Evolutionary conservation across 2,113 vertebrate species (phyloP).

Genomic region (Sorex fumeus): DNA sequence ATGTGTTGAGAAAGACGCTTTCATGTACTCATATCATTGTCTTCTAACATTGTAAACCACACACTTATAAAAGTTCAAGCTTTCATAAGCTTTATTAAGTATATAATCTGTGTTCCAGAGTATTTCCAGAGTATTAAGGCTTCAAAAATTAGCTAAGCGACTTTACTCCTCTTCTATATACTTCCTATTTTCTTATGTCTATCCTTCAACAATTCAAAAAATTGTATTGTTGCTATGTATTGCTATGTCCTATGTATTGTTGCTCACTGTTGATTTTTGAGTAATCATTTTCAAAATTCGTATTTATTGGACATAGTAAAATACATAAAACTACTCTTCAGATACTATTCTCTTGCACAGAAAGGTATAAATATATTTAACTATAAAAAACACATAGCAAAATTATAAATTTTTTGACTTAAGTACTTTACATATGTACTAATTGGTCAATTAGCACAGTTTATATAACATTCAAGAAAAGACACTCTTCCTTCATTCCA

Average conservation of each 20-base stretch:
- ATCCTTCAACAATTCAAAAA: slow-evolving; percentile 41
- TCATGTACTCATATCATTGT: not conserved
- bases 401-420: too few relatives aligned
- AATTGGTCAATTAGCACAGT: slow-evolving; percentile 21
- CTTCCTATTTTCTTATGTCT: not conserved
- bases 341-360: not conserved
- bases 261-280: slow-evolving; percentile 20
- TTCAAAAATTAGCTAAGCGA: too few relatives aligned
- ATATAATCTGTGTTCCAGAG: not conserved
- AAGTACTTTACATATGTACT: too few relatives aligned
- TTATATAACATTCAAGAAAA: slow-evolving; percentile 57
- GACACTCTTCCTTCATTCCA: slow-evolving; percentile 23
- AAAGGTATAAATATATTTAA: too few relatives aligned
- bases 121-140: too few relatives aligned
- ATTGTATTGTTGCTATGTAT: slow-evolving; percentile 17
- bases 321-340: not conserved
- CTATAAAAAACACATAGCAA: too few relatives aligned
- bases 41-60: not conserved
- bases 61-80: slow-evolving; percentile 20
- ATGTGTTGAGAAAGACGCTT: not conserved
- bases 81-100: slow-evolving; percentile 40
- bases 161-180: too few relatives aligned
- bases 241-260: not conserved
- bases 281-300: not conserved
- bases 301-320: too few relatives aligned